Evolutionary conservation across 2,888 invertebrate genomes (phyloP), one percentile per base, ranked within the genome.

Genomic region (Ceramica pisi): DNA sequence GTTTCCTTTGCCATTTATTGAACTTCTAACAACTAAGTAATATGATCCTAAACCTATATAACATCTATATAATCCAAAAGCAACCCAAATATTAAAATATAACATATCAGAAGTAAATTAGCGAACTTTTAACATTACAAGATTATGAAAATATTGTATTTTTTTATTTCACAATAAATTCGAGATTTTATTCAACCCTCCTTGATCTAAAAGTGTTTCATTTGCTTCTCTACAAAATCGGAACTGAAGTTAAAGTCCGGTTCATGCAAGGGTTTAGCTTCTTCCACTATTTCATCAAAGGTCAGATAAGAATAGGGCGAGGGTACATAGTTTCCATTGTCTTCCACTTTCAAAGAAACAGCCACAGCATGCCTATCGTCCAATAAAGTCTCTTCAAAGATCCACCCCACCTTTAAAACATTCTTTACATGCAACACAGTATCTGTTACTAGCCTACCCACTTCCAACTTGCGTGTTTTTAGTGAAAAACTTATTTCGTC

Each of bases 341-440:
- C 93, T 87, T 86, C 93, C 35, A 82, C 74, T 68, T 90, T 92
- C 68, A 97, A 90, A 21, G 98, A 98, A 38, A 99, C 98, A 26
- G 98, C 97, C 26, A 98, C 98, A 89, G 98, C 97, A 93, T 99
- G 98, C 67, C 97, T 95, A 0, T 97, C 95, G 92, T 98, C 97
- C 57, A 99, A 86, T 82, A 98, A 93, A 51, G 97, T 97, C 94
- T 99, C 99, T 89, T 99, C 98, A 95, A 99, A 99, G 53, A 94
- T 85, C 98, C 98, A 99, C 71, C 97, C 94, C 16, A 93, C 87
- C 60, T 96, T 95, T 71, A 96, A 91, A 60, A 93, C 89, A 71
- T 97, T 97, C 80, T 97, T 96, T 19, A 97, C 94, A 87, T 94
- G 97, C 56, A 99, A 92, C 63, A 94, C 94, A 1, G 98, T 98